Conservation (phyloP, 2,113 vertebrate genomes). For the Gnathonemus echidnorhynchus region DNA sequence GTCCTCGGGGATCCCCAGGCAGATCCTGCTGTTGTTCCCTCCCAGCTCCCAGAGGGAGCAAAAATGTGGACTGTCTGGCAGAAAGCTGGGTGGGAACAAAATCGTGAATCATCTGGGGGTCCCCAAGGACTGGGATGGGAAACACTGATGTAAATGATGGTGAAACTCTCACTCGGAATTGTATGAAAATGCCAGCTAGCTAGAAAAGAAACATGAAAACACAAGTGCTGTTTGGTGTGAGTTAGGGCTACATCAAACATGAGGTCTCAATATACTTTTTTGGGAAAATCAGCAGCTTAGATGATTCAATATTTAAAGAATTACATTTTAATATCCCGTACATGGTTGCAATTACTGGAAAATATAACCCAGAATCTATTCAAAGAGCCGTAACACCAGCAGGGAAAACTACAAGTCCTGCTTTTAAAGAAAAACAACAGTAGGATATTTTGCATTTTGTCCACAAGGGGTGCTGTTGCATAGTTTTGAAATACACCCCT, state of each 20-base stretch:
- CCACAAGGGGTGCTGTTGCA: slow-evolving; percentile 8
- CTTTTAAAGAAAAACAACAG: background rate
- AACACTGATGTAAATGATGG: background rate
- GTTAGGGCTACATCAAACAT: background rate
- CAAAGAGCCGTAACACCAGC: background rate
- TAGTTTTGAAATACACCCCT: background rate
- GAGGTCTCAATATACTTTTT: background rate
- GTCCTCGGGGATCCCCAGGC: background rate
- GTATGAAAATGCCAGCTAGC: background rate
- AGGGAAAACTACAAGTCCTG: background rate
- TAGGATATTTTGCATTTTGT: background rate
- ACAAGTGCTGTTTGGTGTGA: background rate
- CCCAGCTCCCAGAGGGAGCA: background rate
- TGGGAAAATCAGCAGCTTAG: background rate
- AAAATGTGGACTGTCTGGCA: background rate
- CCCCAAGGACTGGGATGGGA: background rate
- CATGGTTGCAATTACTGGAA: background rate
- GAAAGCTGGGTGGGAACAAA: background rate
- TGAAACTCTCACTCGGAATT: background rate
- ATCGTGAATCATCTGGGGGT: background rate
- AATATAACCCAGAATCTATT: background rate
- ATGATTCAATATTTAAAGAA: background rate
- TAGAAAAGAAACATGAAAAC: background rate
- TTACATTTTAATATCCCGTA: background rate
- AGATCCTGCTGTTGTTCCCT: background rate